Evolutionary conservation across 2,797 vertebrate species (phyloP).

Genomic region (Semaprochilodus insignis): DNA sequence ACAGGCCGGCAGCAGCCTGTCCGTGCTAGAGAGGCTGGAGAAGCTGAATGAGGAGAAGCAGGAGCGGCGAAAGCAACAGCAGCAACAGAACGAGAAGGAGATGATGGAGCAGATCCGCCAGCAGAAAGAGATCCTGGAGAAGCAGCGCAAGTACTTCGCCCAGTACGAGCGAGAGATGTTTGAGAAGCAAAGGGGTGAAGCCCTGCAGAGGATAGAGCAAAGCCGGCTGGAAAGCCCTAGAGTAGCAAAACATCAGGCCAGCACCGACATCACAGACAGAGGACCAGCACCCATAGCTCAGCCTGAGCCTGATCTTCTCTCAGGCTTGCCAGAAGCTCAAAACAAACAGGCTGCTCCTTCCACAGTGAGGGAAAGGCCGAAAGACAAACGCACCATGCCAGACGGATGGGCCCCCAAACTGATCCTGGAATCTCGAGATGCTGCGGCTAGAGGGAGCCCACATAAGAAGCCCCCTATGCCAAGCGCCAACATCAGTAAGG

Average conservation of each 20-base stretch:
- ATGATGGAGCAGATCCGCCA: constrained; percentile 86
- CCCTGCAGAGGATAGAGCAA: constrained; percentile 81
- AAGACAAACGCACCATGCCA: constrained; percentile 50
- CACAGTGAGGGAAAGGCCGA: constrained; percentile 74
- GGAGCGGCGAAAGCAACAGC: constrained; percentile 86
- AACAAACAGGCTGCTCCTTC: constrained; percentile 70
- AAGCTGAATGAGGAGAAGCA: constrained; percentile 87
- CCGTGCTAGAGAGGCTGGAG: constrained; percentile 81
- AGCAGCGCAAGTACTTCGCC: constrained; percentile 83
- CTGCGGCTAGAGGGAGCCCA: constrained; percentile 64
- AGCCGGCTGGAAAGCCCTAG: constrained; percentile 67
- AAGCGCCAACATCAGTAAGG: constrained; percentile 67
- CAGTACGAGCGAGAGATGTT: constrained; percentile 79
- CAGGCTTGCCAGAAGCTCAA: constrained; percentile 33
- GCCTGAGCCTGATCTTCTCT: constrained; percentile 62
- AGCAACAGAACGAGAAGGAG: constrained; percentile 82
- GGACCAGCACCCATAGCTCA: constrained; percentile 64
- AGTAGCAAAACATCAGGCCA: constrained; percentile 71
- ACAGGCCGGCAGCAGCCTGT: constrained; percentile 44
- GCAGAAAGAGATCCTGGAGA: constrained; percentile 57
- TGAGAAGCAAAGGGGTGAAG: constrained; percentile 83
- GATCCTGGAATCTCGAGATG: constrained; percentile 80
- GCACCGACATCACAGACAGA: constrained; percentile 75
- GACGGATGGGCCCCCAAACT: constrained; percentile 82
- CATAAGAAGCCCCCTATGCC: constrained; percentile 71